phyloP scores from a whole-genome alignment of 2,888 invertebrate species.

The Scaptomyza cyrtandrae region DNA sequence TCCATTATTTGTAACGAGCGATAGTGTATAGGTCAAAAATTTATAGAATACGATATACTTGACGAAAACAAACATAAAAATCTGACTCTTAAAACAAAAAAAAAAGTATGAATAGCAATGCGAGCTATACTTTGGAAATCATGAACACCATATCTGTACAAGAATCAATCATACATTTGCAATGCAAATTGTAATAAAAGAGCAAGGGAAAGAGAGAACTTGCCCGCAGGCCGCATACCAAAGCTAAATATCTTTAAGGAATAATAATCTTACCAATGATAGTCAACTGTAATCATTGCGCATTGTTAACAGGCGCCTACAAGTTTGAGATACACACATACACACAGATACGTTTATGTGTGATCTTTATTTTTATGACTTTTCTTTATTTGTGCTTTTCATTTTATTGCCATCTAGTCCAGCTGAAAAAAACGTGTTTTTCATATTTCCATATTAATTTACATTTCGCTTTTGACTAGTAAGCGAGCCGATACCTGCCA shows the following conservation, averaged over 20 bases:
- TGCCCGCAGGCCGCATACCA: slow-evolving; percentile 27
- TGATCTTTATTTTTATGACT: slow-evolving; percentile 58
- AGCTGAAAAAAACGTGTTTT: slow-evolving; percentile 67
- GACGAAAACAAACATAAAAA: neutral
- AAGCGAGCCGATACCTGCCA: slow-evolving; percentile 22
- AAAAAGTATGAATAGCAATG: neutral
- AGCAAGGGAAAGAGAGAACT: slow-evolving; percentile 21
- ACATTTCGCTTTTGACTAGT: slow-evolving; percentile 51
- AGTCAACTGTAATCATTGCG: slow-evolving; percentile 35
- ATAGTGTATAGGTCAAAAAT: neutral
- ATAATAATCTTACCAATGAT: slow-evolving; percentile 22
- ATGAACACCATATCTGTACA: slow-evolving; percentile 59
- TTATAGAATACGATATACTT: neutral
- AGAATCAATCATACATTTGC: slow-evolving; percentile 52
- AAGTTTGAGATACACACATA: slow-evolving; percentile 24
- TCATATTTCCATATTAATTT: slow-evolving; percentile 71
- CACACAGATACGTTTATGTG: slow-evolving; percentile 17
- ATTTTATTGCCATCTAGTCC: slow-evolving; percentile 42
- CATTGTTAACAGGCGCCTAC: slow-evolving; percentile 46
- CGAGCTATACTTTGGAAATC: slow-evolving; percentile 51
- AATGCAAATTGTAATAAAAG: slow-evolving; percentile 63
- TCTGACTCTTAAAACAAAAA: neutral
- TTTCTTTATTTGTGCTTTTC: slow-evolving; percentile 65
- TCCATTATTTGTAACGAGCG: no score
- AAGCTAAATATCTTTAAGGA: slow-evolving; percentile 34